Conservation (phyloP, 2,888 invertebrate species). For the Drosophila atripex region DNA sequence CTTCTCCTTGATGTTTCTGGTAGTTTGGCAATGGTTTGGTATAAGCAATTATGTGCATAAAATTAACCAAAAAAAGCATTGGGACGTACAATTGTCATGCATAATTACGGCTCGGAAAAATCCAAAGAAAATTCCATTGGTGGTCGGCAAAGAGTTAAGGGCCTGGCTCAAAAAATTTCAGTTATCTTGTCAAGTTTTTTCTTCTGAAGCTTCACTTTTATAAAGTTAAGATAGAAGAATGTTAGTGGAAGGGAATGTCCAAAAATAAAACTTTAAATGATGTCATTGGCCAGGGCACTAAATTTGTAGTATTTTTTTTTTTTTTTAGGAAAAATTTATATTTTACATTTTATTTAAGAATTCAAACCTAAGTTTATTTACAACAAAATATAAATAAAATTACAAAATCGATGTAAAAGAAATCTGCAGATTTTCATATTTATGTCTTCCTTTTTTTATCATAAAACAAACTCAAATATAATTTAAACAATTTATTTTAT, state of each 20-base stretch:
- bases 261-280: slow-evolving; percentile 23
- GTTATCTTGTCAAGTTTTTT: slow-evolving; percentile 21
- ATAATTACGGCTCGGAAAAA: slow-evolving; percentile 67
- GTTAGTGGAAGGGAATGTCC: slow-evolving; percentile 20
- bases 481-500: slow-evolving; percentile 15
- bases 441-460: no score
- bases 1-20: slow-evolving; percentile 44
- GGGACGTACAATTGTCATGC: slow-evolving; percentile 65
- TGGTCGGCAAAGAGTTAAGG: slow-evolving; percentile 38
- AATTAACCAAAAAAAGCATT: slow-evolving; percentile 60
- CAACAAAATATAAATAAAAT: no score
- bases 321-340: no score
- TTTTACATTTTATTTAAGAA: no score
- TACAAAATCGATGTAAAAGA: no score
- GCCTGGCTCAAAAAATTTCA: slow-evolving; percentile 8
- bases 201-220: slow-evolving; percentile 12
- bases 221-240: slow-evolving; percentile 11
- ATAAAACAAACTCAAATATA: no score
- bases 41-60: slow-evolving; percentile 73
- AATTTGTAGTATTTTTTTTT: slow-evolving; percentile 12
- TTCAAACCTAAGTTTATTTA: no score
- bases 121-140: slow-evolving; percentile 52
- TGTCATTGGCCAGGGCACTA: slow-evolving; percentile 36
- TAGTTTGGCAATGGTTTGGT: slow-evolving; percentile 57
- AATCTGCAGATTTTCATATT: no score